Evolutionary conservation across 2,797 vertebrate species (phyloP), one percentile per base, ranked within the genome.

Genomic region (Sternotherus odoratus): DNA sequence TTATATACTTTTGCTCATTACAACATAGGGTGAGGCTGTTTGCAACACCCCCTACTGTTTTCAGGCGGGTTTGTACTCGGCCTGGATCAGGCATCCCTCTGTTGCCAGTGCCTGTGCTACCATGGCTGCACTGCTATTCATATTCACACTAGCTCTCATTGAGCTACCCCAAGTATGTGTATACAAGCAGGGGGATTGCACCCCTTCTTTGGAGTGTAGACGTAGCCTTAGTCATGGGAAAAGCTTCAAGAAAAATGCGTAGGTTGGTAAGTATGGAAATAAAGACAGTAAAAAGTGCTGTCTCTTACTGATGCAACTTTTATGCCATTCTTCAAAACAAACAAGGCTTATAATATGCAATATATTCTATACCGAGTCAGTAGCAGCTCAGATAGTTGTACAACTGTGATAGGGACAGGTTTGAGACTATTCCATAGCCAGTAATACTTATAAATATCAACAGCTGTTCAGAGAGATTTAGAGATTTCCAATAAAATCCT

Each of bases 221-320:
- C 10, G 36, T 11, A 63, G 19, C 63, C 33, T n/a, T 63, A 17
- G 16, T 74, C 39, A 74, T 26, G 26, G 72, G 12, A 74, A 24
- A 74, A 74, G 24, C 24, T 28, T 88, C 9, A 84, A 19, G n/a
- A 5, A 91, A 19, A 19, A 86, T 5, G 4, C 33, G 46, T 0
- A 1, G 51, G 9, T 88, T 83, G 43, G 4, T n/a, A 91, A 10
- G 49, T 69, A 63, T 83, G 6, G 33, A 90, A 89, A 80, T 13
- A 6, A 57, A 28, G 48, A 11, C 24, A 46, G 26, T 23, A 87
- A 78, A 74, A 93, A 94, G 82, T 51, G 60, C 13, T n/a, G 33
- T 84, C 19, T 60, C 26, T 78, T 87, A 54, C n/a, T 39, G n/a
- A n/a, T 0, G 0, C 23, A 89, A 6, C 1, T 1, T 9, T 19